A percentile compares a stretch with the other conserved stretches of the same genome.
Evolutionary conservation across 2,113 vertebrate genomes (phyloP).

Genomic region (Grus americana): DNA sequence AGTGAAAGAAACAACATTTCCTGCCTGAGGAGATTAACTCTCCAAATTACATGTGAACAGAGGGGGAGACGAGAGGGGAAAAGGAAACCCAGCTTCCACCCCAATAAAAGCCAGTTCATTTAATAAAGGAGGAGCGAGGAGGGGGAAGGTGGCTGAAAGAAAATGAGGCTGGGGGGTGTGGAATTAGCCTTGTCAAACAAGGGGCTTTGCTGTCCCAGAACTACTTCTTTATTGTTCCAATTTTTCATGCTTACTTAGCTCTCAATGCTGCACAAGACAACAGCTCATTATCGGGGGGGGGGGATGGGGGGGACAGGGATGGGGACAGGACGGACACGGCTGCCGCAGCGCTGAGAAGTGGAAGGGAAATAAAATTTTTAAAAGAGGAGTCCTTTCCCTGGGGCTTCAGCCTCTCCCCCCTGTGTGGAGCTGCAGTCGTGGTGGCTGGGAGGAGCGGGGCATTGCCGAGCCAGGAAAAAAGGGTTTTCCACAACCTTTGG

Average conservation of each 20-base stretch:
- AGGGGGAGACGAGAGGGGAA: conserved; percentile 67
- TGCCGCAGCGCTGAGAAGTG: neutral
- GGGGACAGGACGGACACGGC: neutral
- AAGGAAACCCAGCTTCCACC: conserved; percentile 81
- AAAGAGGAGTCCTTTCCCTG: neutral
- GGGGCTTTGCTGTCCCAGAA: conserved; percentile 83
- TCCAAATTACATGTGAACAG: conserved; percentile 69
- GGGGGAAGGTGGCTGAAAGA: conserved; percentile 65
- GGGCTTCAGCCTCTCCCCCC: neutral
- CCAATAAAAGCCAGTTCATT: conserved; percentile 82
- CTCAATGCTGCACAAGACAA: conserved; percentile 87
- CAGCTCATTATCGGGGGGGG: conserved; percentile 77
- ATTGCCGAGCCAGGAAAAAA: neutral
- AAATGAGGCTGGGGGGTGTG: conserved; percentile 72
- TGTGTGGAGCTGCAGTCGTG: neutral
- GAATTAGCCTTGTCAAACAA: conserved; percentile 91
- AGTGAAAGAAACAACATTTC: conserved; percentile 69
- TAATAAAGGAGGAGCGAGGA: conserved; percentile 79
- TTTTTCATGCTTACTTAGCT: conserved; percentile 92
- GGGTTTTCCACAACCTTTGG: neutral
- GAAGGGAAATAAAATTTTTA: conserved; percentile 6
- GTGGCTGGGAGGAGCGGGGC: neutral
- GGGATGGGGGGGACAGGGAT: neutral
- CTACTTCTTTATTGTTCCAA: conserved; percentile 86
- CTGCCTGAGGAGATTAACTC: conserved; percentile 73